phyloP scores from a whole-genome alignment of 2,888 invertebrate genomes.

The Formica aserva region DNA sequence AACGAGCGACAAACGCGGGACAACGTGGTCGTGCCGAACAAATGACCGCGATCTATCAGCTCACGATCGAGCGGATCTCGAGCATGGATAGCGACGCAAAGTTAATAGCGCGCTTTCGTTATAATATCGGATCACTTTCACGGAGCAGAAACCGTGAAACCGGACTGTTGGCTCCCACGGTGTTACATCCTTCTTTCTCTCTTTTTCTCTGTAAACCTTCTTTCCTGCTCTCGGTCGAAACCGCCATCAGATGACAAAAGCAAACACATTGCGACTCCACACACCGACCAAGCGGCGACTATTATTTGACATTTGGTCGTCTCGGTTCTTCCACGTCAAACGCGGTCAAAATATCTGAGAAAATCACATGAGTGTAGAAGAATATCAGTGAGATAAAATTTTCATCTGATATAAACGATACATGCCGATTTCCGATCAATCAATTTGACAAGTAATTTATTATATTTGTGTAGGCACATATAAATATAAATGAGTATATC shows the following conservation, averaged over 20 bases:
- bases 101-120: constrained; percentile 63
- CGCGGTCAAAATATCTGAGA: constrained; percentile 26
- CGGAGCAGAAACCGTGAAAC: constrained; percentile 82
- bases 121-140: constrained; percentile 82
- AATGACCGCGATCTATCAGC: constrained; percentile 83
- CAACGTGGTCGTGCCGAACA: constrained; percentile 78
- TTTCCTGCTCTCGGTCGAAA: constrained; percentile 51
- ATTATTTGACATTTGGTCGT: constrained; percentile 69
- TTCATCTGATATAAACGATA: constrained; percentile 24
- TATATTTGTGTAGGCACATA: constrained; percentile 15
- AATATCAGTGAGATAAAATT: constrained; percentile 63
- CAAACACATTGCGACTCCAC: constrained; percentile 45
- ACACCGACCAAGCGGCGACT: constrained; percentile 43
- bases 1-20: constrained; percentile 70
- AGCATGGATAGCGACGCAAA: constrained; percentile 47
- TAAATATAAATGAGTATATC: constrained; percentile 24
- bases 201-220: constrained; percentile 11
- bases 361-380: constrained; percentile 59
- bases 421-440: constrained; percentile 42
- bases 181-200: constrained; percentile 74
- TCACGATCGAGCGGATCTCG: constrained; percentile 70
- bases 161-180: constrained; percentile 81
- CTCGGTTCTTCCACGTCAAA: constrained; percentile 60
- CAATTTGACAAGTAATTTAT: constrained; percentile 25
- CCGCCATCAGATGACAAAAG: constrained; percentile 64